Evolutionary conservation across 2,113 vertebrate genomes (phyloP), one percentile per base, ranked within the genome.

Genomic region (Mesitornis unicolor): DNA sequence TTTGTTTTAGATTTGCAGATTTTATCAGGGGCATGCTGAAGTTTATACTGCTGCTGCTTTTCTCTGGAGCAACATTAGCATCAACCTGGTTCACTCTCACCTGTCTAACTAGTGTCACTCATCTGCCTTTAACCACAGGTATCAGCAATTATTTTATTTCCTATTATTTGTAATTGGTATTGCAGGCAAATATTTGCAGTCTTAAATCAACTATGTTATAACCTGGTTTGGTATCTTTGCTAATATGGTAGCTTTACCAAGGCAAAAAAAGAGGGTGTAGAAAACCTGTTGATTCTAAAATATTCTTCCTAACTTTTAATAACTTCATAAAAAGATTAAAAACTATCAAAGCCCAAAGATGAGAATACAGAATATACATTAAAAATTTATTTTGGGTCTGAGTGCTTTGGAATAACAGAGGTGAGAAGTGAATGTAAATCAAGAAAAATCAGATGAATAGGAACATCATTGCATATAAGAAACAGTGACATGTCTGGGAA

Each of bases 41-140:
- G 97, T 98, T 99, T 64, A 99, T 99, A 91, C 98, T 99, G 78
- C 98, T 99, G 92, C 98, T 99, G 95, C 98, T 99, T 98, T 97
- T 99, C 88, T 99, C 99, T 31, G 99, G 99, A 83, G 99, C 99
- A 64, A 99, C 99, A 0, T 97, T 99, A 40, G 97, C 99, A 47
- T 98, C 99, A 60, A 99, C 99, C 5, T 99, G 99, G 99, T 99
- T 99, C 89, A 99, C 99, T 19, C 98, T 99, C 96, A 99, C 99
- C 85, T 99, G 99, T 96, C 94, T 99, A 90, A 99, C 95, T 96
- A 98, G 95, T 70, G 95, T 99, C 94, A 99, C 99, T 65, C 99
- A 99, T 96, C 98, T 99, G 36, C 99, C 99, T 95, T 98, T 99
- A 97, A 99, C 99, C 28, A 98, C 99, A 99, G 99, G 99, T 99